Percentiles rank a stretch among this genome's conserved stretches.
phyloP scores from a whole-genome alignment of 1,140 invertebrate genomes.

The Drosophila pseudoananassae region DNA sequence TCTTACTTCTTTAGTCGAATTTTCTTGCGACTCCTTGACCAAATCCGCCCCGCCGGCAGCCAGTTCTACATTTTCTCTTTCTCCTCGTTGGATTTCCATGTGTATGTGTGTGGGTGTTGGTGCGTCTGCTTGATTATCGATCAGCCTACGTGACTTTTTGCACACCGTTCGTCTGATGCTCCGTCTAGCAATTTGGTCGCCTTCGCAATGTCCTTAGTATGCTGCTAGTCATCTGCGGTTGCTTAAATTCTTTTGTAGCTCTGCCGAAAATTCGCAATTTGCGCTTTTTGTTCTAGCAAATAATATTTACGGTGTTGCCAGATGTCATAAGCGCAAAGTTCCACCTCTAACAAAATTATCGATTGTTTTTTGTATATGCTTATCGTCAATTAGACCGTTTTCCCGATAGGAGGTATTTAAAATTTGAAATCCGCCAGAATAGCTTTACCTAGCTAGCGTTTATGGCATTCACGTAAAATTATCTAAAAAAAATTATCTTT shows the following conservation, averaged over 20 bases:
- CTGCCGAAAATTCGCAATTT: constrained; percentile 3
- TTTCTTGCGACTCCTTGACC: constrained; percentile 2
- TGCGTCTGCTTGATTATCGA: constrained; percentile 65
- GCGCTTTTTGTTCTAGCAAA: constrained; percentile 1
- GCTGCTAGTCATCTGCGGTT: not conserved
- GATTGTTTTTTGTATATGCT: not conserved
- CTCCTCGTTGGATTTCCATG: constrained; percentile 67
- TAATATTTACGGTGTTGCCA: not conserved
- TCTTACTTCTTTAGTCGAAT: constrained; percentile 1
- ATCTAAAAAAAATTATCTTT: not conserved
- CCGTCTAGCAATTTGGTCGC: not conserved
- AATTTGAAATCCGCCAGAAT: not conserved
- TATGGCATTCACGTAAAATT: not conserved
- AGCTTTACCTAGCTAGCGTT: no score
- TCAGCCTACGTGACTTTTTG: constrained; percentile 67
- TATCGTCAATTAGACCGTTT: no score
- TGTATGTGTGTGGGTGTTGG: constrained; percentile 47
- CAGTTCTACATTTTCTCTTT: constrained; percentile 60
- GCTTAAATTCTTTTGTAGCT: not conserved
- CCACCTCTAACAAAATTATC: not conserved
- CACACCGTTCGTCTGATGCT: not conserved
- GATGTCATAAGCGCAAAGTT: not conserved
- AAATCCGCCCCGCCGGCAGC: constrained; percentile 20
- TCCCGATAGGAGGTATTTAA: not conserved
- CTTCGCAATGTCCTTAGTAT: not conserved